A percentile compares a stretch with the other conserved stretches of the same genome.
These are phyloP conservation scores for Carassius carassius DNA, from an alignment of 2,113 vertebrate species.

Conservation along the genomic window DNA sequence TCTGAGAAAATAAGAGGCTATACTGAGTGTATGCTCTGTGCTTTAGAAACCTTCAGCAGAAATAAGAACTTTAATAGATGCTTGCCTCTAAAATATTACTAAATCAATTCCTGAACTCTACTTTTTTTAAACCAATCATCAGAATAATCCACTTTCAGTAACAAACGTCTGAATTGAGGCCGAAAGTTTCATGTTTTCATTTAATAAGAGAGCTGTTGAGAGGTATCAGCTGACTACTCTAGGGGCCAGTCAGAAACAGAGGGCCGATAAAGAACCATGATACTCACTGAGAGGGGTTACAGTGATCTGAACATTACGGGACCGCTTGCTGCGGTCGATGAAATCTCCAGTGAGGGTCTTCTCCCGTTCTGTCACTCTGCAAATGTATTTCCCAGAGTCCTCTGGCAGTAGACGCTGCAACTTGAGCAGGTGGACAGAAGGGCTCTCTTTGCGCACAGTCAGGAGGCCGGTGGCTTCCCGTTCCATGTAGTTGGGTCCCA, in stretches of 20 bases:
- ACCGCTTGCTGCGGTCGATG: constrained; percentile 94
- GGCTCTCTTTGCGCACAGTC: constrained; percentile 87
- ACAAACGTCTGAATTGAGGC: constrained; percentile 7
- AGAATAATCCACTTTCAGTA: constrained; percentile 29
- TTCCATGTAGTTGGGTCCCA: constrained; percentile 86
- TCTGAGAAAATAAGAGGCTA: not conserved
- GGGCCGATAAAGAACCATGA: constrained; percentile 48
- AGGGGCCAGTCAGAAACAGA: constrained; percentile 30
- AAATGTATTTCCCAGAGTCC: constrained; percentile 95
- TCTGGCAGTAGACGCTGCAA: constrained; percentile 87
- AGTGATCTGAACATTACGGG: constrained; percentile 91
- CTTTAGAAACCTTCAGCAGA: not conserved
- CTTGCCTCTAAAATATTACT: constrained; percentile 14
- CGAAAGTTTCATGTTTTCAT: not conserved
- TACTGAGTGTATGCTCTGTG: not conserved
- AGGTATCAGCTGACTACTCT: constrained; percentile 48
- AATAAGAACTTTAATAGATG: constrained; percentile 4
- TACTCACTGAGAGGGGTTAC: constrained; percentile 92
- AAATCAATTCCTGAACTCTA: constrained; percentile 11
- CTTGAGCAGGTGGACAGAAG: constrained; percentile 86
- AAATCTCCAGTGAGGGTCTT: constrained; percentile 90
- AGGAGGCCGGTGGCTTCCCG: constrained; percentile 88
- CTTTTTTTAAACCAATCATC: not conserved
- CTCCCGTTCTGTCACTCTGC: constrained; percentile 91
- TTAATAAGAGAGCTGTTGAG: constrained; percentile 10